phyloP scores from a whole-genome alignment of 2,888 invertebrate species.

The Zele albiditarsus region DNA sequence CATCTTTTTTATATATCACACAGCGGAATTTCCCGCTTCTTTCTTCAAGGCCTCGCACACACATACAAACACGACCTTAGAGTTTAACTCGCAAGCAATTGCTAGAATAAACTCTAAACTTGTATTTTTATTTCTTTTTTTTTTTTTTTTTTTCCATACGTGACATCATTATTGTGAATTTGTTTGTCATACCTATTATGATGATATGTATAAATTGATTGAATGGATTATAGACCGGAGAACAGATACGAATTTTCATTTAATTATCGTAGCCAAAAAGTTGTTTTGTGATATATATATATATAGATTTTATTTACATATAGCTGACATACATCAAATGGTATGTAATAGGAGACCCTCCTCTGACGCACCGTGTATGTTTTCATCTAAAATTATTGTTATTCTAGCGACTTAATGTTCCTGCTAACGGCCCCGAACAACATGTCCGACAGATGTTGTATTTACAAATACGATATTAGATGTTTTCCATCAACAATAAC shows the following conservation, averaged over 20 bases:
- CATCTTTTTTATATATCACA: too few species aligned
- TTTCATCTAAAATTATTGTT: constrained; percentile 18
- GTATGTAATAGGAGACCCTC: neutral
- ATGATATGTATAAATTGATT: neutral
- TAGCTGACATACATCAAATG: neutral
- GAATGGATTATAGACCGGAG: neutral
- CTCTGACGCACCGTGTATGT: neutral
- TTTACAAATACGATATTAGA: neutral
- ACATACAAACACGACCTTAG: neutral
- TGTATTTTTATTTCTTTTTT: neutral
- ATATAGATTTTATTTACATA: neutral
- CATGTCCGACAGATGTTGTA: constrained; percentile 10
- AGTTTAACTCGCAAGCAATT: neutral
- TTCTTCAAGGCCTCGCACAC: neutral
- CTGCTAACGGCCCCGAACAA: constrained; percentile 6
- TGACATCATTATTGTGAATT: neutral
- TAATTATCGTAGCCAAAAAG: neutral
- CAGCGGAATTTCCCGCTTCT: neutral
- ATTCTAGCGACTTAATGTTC: neutral
- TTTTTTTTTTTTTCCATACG: neutral
- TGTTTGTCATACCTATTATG: neutral
- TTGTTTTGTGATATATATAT: neutral
- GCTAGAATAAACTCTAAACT: neutral
- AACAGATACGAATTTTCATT: neutral
- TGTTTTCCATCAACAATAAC: constrained; percentile 14